Base-by-base conservation (phyloP, 2,797 vertebrate genomes). In the Enteromius afrohamiltoni region DNA sequence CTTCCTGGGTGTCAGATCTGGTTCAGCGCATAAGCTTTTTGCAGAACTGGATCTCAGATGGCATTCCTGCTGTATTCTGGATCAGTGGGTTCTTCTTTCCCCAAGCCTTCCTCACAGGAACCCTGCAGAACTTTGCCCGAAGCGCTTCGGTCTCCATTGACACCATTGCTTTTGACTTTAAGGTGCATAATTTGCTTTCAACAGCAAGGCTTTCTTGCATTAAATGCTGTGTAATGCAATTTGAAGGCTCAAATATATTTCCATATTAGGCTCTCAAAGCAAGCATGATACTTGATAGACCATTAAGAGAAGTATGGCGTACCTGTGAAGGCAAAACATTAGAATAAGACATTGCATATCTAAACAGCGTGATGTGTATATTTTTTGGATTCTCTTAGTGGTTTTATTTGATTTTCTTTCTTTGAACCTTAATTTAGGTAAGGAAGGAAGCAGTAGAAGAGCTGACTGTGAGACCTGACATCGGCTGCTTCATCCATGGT, bases 21-120 rank as follows among this genome's bases (percentile, higher is more conserved):
- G 92, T 96, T 73, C 94, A 96, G 90, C 93, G 96, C 86, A 94
- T 96, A 83, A 70, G 87, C 79, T 97, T 97, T 89, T 70, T 97
- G 75, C 88, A 95, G 79, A 87, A 60, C 37, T 98, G 98, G 97
- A 96, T 97, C 91, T 71, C 71, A 26, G 45, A 89, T 0, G 96
- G 97, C 37, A 94, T 95, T 87, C 97, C 97, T 1, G 80, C 95
- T 0, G 95, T 96, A 49, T 97, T 97, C 93, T 98, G 97, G 97
- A 97, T 98, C 89, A 97, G 96, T 0, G 95, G 96, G 1, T 96
- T 98, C 89, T 98, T 98, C 92, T 98, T 96, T 90, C 96, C 97
- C 0, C 97, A 98, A 89, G 96, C 96, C 21, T 98, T 98, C 87
- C 95, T 99, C 86, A 97, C 97, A 0, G 97, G 96, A 70, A 97